Evolutionary conservation across 2,888 invertebrate genomes (phyloP).

Genomic region (Stenotaenia linearis): DNA sequence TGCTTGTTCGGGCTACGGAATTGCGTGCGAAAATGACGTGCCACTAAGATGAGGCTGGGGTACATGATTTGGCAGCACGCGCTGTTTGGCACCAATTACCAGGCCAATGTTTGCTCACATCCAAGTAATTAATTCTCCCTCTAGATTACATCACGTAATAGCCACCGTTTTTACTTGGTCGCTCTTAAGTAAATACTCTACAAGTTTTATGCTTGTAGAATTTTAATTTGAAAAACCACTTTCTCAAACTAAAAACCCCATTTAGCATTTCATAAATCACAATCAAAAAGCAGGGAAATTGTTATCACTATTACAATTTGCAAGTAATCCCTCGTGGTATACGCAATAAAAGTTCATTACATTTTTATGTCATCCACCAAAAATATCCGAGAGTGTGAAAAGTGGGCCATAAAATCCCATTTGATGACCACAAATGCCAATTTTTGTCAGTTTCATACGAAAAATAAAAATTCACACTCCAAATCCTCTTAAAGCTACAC

Average conservation of each 20-base stretch:
- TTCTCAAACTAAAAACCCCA: not conserved
- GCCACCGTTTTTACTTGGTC: constrained; percentile 9
- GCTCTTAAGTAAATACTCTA: not conserved
- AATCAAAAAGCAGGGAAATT: not conserved
- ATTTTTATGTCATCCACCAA: not conserved
- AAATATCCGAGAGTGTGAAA: not conserved
- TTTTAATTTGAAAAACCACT: not conserved
- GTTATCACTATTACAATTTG: not conserved
- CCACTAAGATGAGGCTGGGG: not conserved
- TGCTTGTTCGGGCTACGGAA: not conserved
- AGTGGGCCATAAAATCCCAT: not conserved
- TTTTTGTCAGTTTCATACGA: not conserved
- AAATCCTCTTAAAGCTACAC: not conserved
- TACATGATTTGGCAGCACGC: constrained; percentile 17
- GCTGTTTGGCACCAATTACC: constrained; percentile 23
- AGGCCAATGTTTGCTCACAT: constrained; percentile 26
- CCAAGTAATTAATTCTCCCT: constrained; percentile 17
- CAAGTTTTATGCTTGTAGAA: not conserved
- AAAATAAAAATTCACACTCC: not conserved
- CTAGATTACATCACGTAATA: constrained; percentile 10
- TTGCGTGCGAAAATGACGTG: not conserved
- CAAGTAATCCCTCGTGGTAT: not conserved
- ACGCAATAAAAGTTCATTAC: constrained; percentile 1
- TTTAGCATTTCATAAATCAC: not conserved
- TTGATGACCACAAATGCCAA: constrained; percentile 11